Evolutionary conservation across 92 coral and sea anemone species (phyloP), one percentile per base, ranked within the genome.

Genomic region (Epizoanthus ramosus): DNA sequence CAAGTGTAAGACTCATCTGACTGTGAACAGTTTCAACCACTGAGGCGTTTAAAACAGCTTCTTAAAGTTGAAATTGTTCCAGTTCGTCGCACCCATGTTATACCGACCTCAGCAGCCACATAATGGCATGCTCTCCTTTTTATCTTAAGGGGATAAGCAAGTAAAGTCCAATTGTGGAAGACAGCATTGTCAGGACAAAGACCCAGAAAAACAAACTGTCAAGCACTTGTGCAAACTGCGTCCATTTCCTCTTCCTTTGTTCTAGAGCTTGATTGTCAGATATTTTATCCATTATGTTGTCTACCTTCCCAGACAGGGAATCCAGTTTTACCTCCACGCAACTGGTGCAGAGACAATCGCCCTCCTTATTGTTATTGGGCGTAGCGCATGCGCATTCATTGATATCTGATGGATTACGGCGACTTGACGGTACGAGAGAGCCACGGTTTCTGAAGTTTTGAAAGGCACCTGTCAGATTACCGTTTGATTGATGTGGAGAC

Each of bases 191-290:
- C 9, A 86, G 35, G 0, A 93, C 79, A 63, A 94, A 93, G n/a
- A 93, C 4, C 94, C 95, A 95, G 54, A 93, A 95, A 66, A 95
- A 93, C 10, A 90, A 47, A 22, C 90, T 87, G 59, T 95, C 98
- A 18, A 92, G 81, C 25, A 95, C 84, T 59, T 87, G 87, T 3
- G 98, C 98, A 8, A 93, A 89, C 22, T 81, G 69, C 23, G 83
- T 94, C 98, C 98, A 95, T 80, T 93, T 93, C 88, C 69, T 86
- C 41, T 76, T 79, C 57, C 72, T 87, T 22, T 37, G 84, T 21
- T 94, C 86, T 15, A 72, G 85, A 15, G 57, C 64, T 66, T 88
- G 57, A 15, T 92, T 86, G 15, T 71, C 85, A 19, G 86, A 39
- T 33, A 85, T 59, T n/a, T 87, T 85, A 33, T 84, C 54, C 22